Conservation (phyloP, 2,888 invertebrate species). For the Drosophila quinaria region DNA sequence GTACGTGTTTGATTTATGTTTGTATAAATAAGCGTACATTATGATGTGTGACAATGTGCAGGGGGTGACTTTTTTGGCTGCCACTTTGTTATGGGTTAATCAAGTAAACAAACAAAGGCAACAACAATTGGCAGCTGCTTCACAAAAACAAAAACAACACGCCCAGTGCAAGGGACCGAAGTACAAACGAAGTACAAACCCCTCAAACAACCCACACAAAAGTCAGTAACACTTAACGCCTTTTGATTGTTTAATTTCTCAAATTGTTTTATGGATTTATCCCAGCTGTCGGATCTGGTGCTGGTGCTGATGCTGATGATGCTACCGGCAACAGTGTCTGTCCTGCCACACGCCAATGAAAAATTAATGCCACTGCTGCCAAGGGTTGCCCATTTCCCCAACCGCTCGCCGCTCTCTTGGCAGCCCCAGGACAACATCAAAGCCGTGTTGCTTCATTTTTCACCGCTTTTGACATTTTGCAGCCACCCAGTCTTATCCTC, state of each 20-base stretch:
- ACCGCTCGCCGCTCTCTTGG: background rate
- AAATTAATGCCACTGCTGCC: conserved; percentile 68
- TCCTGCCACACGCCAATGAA: conserved; percentile 75
- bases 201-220: conserved; percentile 44
- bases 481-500: conserved; percentile 45
- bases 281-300: conserved; percentile 56
- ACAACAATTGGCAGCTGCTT: conserved; percentile 33
- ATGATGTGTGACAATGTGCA: conserved; percentile 56
- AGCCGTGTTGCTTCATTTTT: conserved; percentile 77
- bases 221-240: conserved; percentile 80
- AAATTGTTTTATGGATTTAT: conserved; percentile 82
- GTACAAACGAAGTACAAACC: background rate
- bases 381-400: conserved; percentile 48
- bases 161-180: conserved; percentile 3
- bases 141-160: conserved; percentile 11
- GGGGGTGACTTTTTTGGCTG: conserved; percentile 9
- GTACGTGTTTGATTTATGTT: conserved; percentile 22
- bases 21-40: conserved; percentile 44
- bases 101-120: conserved; percentile 72
- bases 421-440: conserved; percentile 67
- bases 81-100: conserved; percentile 59
- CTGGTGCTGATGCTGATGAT: conserved; percentile 20
- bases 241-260: conserved; percentile 82
- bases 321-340: conserved; percentile 29
- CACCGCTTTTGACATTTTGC: conserved; percentile 81